Base-by-base conservation (phyloP, 2,888 invertebrate genomes). In the Nymphalis polychloros region DNA sequence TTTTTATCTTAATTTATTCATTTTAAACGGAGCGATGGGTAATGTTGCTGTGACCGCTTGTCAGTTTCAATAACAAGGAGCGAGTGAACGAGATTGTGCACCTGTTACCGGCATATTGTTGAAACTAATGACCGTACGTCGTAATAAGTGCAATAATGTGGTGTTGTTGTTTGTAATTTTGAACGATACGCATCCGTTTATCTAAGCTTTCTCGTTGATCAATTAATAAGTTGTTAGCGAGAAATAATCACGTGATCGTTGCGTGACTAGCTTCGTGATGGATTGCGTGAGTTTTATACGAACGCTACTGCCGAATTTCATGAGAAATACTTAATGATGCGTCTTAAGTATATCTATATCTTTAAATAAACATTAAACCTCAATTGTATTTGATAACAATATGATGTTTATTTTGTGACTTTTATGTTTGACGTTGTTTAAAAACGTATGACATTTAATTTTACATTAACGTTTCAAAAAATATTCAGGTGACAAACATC, bases 1-100 rank as follows among this genome's bases (percentile, higher is more conserved):
- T 88, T 89, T 49, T 89, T 90, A 91, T 90, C 91, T 90, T 88
- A 91, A 91, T 90, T 90, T 90, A 92, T 90, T 89, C 90, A 86
- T 86, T 89, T 82, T 76, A 79, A 87, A 80, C 80, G 79, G 79
- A 80, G 79, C 82, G 81, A 84, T 85, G 81, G 85, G 85, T 90
- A 88, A 90, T 88, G 88, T 86, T 90, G 90, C 90, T 90, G 85
- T 92, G 90, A 90, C 88, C 85, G 79, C 84, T 85, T 89, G 90
- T 90, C 90, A 89, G 82, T 82, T 88, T 85, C 85, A 86, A 89
- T 90, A 89, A 90, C 84, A 78, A 86, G 87, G 78, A 79, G 81
- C 78, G 74, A 75, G 79, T 81, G 79, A 81, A 82, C 81, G 79
- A 81, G 82, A 80, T 80, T 81, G 79, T 81, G 81, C 85, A 88